Conservation (phyloP, 2,797 vertebrate species). For the Xyrichtys novacula region DNA sequence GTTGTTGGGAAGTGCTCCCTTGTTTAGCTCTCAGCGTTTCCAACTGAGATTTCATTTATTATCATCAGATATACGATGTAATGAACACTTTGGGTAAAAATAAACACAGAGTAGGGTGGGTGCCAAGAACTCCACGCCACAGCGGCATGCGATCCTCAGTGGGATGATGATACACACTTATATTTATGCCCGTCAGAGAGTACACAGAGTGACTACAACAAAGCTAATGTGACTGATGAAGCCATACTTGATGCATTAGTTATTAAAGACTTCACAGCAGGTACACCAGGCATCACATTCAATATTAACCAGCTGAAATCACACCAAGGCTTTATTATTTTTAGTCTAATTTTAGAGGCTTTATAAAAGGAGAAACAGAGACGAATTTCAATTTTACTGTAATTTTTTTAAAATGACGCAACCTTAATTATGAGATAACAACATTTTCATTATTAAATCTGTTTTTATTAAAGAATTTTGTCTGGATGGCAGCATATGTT, state of each 20-base stretch:
- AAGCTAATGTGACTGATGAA: background rate
- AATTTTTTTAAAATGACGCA: too few relatives aligned
- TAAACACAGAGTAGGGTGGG: slow-evolving; percentile 36
- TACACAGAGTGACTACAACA: background rate
- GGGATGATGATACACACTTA: slow-evolving; percentile 24
- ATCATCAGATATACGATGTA: slow-evolving; percentile 48
- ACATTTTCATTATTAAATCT: too few relatives aligned
- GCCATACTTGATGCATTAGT: slow-evolving; percentile 3
- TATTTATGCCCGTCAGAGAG: slow-evolving; percentile 21
- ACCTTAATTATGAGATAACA: too few relatives aligned
- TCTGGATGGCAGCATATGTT: too few relatives aligned
- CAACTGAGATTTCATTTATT: slow-evolving; percentile 61
- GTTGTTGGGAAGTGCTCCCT: slow-evolving; percentile 70
- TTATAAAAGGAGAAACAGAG: too few relatives aligned
- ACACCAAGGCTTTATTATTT: too few relatives aligned
- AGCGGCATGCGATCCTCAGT: background rate
- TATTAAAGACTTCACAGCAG: slow-evolving; percentile 12
- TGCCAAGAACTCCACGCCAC: slow-evolving; percentile 20
- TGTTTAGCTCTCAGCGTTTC: slow-evolving; percentile 54
- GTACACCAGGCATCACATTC: too few relatives aligned
- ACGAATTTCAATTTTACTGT: too few relatives aligned
- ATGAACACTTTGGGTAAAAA: slow-evolving; percentile 43
- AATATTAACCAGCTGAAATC: too few relatives aligned
- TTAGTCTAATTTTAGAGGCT: too few relatives aligned
- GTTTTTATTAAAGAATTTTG: too few relatives aligned